phyloP scores from a whole-genome alignment of 2,797 vertebrate species.

The Tenualosa thibaudeaui region DNA sequence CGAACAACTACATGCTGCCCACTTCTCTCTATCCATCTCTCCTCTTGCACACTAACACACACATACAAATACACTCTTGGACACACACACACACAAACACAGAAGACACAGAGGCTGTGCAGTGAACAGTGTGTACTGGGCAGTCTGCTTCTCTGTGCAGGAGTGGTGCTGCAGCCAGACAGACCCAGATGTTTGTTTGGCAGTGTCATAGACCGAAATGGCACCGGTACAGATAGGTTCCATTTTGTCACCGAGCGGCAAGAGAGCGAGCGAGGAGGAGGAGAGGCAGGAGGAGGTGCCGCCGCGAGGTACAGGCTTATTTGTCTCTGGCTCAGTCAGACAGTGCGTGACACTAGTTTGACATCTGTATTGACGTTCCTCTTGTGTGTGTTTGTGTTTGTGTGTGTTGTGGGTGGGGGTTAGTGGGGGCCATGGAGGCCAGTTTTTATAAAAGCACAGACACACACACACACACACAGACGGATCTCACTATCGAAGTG shows the following conservation, averaged over 20 bases:
- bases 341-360: conserved; percentile 41
- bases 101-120: neutral
- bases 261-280: neutral
- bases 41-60: neutral
- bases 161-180: neutral
- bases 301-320: conserved; percentile 33
- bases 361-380: conserved; percentile 49
- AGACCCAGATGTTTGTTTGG: conserved; percentile 23
- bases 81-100: conserved; percentile 2
- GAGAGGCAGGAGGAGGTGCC: neutral
- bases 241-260: conserved; percentile 27
- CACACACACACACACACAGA: neutral
- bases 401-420: conserved; percentile 11
- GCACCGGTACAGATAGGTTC: conserved; percentile 17
- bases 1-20: neutral
- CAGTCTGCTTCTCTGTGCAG: neutral
- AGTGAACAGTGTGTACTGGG: neutral
- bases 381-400: conserved; percentile 13
- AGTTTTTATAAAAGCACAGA: neutral
- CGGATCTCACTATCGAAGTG: neutral
- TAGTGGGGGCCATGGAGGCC: neutral
- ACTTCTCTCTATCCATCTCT: neutral
- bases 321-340: conserved; percentile 36
- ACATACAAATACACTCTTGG: neutral
- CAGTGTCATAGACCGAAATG: neutral